A percentile compares a stretch with the other conserved stretches of the same genome.
phyloP scores from a whole-genome alignment of 2,113 vertebrate species.

The Micronycteris hirsuta region DNA sequence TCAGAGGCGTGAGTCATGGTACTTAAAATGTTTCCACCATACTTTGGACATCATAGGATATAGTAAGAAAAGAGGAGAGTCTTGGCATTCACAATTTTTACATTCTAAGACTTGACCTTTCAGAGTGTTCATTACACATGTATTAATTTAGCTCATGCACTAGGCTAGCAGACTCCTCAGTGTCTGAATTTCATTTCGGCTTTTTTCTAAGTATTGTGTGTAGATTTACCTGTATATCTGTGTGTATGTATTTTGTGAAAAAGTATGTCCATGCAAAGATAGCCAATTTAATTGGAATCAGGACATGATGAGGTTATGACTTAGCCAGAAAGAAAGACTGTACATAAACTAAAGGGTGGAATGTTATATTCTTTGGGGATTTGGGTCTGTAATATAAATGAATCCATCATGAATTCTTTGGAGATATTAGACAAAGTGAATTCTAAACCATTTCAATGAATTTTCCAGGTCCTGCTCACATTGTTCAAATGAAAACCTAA shows the following conservation, averaged over 20 bases:
- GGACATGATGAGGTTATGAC: background rate
- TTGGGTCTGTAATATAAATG: background rate
- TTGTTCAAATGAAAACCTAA: background rate
- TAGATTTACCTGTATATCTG: background rate
- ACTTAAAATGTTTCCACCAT: constrained; percentile 66
- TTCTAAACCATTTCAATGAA: background rate
- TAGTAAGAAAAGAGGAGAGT: constrained; percentile 39
- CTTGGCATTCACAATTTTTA: background rate
- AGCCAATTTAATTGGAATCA: background rate
- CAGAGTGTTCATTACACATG: background rate
- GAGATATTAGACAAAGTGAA: background rate
- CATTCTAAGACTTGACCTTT: constrained; percentile 42
- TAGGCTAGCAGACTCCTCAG: background rate
- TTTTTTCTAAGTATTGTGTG: background rate
- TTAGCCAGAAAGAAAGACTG: background rate
- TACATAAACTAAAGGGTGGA: background rate
- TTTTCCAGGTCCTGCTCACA: background rate
- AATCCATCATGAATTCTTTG: background rate
- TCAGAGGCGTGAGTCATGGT: constrained; percentile 71
- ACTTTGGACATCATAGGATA: constrained; percentile 54
- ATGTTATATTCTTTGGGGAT: background rate
- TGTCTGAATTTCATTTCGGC: background rate
- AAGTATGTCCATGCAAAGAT: background rate
- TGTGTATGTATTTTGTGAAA: background rate
- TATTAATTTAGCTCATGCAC: background rate